A percentile compares a stretch with the other conserved stretches of the same genome.
phyloP scores from a whole-genome alignment of 1,140 invertebrate genomes.

The Schlechtendalia chinensis region DNA sequence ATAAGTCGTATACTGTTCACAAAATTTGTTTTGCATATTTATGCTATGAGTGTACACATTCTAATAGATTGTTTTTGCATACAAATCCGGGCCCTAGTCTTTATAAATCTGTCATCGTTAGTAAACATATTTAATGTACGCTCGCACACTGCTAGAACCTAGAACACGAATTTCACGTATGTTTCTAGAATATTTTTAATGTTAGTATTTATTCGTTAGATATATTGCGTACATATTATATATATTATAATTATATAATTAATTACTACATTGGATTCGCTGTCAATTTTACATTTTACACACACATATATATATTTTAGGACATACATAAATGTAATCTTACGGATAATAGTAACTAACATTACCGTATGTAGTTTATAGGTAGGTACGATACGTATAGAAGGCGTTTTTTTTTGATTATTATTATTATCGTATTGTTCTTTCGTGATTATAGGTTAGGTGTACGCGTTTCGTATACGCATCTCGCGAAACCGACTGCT shows the following conservation, averaged over 20 bases:
- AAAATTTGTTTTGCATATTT: too few relatives aligned
- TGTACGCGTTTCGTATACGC: too few relatives aligned
- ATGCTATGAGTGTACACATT: not conserved
- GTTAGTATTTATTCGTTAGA: not conserved
- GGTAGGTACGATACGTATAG: not conserved
- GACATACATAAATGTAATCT: not conserved
- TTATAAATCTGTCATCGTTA: too few relatives aligned
- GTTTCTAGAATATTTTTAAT: not conserved
- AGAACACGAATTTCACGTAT: constrained; percentile 24
- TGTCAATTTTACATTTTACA: not conserved
- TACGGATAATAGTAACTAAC: not conserved
- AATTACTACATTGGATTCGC: not conserved
- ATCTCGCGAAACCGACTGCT: too few relatives aligned
- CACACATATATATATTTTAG: not conserved
- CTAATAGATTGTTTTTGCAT: too few relatives aligned
- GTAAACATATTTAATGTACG: too few relatives aligned
- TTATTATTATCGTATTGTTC: too few relatives aligned
- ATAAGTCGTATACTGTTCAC: too few relatives aligned
- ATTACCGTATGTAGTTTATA: not conserved
- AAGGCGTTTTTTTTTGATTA: too few relatives aligned
- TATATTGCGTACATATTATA: not conserved
- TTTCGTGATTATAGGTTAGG: too few relatives aligned
- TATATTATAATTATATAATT: not conserved
- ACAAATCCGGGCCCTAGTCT: too few relatives aligned
- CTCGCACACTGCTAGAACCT: not conserved